A percentile compares a stretch with the other conserved stretches of the same genome.
Conservation (phyloP, 1,140 invertebrate genomes). For the Popillia japonica region DNA sequence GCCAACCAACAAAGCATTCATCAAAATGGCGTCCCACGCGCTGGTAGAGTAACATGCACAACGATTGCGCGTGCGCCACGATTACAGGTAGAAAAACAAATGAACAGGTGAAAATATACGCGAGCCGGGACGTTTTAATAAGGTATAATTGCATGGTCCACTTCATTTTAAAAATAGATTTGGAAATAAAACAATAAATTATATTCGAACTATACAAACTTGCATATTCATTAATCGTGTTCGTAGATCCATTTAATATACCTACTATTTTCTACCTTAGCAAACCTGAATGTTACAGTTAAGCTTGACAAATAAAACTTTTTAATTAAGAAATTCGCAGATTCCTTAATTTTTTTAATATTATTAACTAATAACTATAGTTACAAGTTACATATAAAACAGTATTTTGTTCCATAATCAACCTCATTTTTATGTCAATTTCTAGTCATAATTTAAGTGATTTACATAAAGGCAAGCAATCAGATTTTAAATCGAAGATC, state of each 20-base stretch:
- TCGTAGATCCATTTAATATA: not conserved
- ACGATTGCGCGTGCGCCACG: slow-evolving; percentile 34
- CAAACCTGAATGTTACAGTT: not conserved
- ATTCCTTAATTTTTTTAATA: no score
- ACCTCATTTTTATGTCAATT: no score
- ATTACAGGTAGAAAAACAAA: slow-evolving; percentile 37
- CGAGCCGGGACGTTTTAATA: not conserved
- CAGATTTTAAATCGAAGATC: no score
- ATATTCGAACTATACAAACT: slow-evolving; percentile 36
- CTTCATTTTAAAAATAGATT: slow-evolving; percentile 37
- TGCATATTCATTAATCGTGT: slow-evolving; percentile 26
- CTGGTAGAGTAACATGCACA: slow-evolving; percentile 41
- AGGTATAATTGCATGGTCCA: slow-evolving; percentile 28
- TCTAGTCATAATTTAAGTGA: no score
- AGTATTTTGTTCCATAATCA: no score
- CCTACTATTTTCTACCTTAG: not conserved
- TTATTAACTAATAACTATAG: no score
- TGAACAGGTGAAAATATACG: slow-evolving; percentile 32
- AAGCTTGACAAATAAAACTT: no score
- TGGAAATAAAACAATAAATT: slow-evolving; percentile 35
- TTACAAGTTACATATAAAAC: no score
- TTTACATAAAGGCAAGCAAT: no score
- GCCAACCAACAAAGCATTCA: slow-evolving; percentile 49
- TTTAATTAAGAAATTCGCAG: no score
- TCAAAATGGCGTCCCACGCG: slow-evolving; percentile 59